Evolutionary conservation across 2,113 vertebrate species (phyloP).

Genomic region (Lutjanus erythropterus): DNA sequence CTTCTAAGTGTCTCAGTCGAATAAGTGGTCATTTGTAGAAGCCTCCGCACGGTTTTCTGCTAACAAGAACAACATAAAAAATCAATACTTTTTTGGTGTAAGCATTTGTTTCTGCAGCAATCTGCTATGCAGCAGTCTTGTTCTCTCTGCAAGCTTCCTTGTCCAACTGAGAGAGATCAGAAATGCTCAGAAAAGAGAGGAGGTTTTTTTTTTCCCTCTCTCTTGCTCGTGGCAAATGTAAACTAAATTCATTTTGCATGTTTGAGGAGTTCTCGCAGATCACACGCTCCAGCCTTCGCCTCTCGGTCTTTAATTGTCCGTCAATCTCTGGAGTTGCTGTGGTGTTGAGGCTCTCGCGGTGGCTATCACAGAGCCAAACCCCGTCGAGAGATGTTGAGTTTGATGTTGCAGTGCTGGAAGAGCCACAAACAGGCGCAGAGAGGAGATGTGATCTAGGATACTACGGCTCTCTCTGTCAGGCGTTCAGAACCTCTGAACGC

Average conservation of each 20-base stretch:
- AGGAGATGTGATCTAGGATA: conserved; percentile 60
- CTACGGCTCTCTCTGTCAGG: conserved; percentile 37
- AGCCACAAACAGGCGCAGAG: conserved; percentile 63
- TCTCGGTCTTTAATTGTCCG: conserved; percentile 75
- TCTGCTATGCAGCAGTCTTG: conserved; percentile 52
- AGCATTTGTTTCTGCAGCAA: conserved; percentile 76
- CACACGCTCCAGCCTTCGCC: conserved; percentile 61
- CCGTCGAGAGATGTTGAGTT: conserved; percentile 61
- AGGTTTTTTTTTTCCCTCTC: not conserved
- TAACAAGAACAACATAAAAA: conserved; percentile 77
- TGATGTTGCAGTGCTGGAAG: conserved; percentile 69
- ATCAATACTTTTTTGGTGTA: conserved; percentile 80
- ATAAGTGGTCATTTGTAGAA: conserved; percentile 73
- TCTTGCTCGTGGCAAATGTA: conserved; percentile 60
- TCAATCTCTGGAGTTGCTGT: conserved; percentile 61
- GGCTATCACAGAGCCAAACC: conserved; percentile 66
- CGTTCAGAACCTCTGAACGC: conserved; percentile 49
- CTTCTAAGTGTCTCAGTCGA: conserved; percentile 48
- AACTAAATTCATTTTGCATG: conserved; percentile 74
- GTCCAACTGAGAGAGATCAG: conserved; percentile 66
- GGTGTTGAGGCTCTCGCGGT: conserved; percentile 41
- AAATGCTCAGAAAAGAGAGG: conserved; percentile 50
- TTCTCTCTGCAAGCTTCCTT: conserved; percentile 57
- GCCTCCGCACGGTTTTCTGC: conserved; percentile 63
- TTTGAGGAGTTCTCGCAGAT: conserved; percentile 68